Evolutionary conservation across 1,140 invertebrate genomes (phyloP), one percentile per base, ranked within the genome.

Genomic region (Zophobas morio): DNA sequence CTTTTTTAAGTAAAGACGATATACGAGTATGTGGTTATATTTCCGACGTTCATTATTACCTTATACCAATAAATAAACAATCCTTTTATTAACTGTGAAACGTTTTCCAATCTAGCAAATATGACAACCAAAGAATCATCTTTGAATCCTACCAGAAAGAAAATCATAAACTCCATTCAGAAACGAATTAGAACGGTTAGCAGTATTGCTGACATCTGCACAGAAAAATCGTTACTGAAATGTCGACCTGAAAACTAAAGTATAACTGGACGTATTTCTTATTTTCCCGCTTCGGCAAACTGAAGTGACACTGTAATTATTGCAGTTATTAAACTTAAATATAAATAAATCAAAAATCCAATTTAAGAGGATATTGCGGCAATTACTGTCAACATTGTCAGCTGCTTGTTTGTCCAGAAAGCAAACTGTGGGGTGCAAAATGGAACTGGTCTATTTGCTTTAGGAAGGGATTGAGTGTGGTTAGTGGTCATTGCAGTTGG

Each of bases 321-420:
- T 6, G 3, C 56, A 8, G 56, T 60, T 60, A 60, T 60, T 60
- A 60, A 39, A 36, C 35, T 60, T 36, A 36, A 35, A 39, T 2
- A 20, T 4, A 53, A 53, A 53, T 60, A 37, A 60, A 60, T 60
- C 35, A 60, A 60, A 60, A 60, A 8, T 60, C 33, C 56, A 35
- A 35, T 6, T 35, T 39, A 20, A 20, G 3, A n/a, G 56, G 35
- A 46, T 37, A 60, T 60, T 60, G 36, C 35, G 36, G 56, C 56
- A 60, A 60, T 60, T 60, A 60, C 34, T 60, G 56, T 60, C 56
- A 39, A 60, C 56, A 60, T 60, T 60, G 56, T 60, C 56, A 60
- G 36, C 56, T 60, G 34, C 56, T 35, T 60, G 56, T 60, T 60
- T 36, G 56, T 37, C 56, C 36, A 60, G 56, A 60, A 60, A 60